phyloP scores from a whole-genome alignment of 2,113 vertebrate species.

The Connochaetes taurinus region DNA sequence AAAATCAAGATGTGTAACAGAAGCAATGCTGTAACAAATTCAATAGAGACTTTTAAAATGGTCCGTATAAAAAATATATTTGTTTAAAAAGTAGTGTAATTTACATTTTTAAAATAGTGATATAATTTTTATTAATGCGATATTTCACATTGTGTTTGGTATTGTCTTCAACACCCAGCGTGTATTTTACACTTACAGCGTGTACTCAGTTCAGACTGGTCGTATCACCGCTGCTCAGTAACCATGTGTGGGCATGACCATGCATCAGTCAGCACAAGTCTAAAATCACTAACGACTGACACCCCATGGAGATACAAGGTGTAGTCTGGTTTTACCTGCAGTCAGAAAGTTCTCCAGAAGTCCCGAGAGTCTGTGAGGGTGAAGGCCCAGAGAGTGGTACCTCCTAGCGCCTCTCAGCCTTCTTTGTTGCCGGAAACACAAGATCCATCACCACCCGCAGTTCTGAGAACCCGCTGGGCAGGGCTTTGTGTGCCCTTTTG shows the following conservation, averaged over 20 bases:
- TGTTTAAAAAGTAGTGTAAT: neutral
- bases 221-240: neutral
- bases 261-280: neutral
- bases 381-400: neutral
- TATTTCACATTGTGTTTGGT: neutral
- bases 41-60: neutral
- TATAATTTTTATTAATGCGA: neutral
- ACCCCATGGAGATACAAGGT: neutral
- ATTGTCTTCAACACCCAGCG: neutral
- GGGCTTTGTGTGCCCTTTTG: neutral
- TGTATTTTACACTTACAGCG: neutral
- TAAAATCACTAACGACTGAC: neutral
- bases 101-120: neutral
- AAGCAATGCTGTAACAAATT: neutral
- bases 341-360: neutral
- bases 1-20: neutral
- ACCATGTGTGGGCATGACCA: rapidly evolving
- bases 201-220: neutral
- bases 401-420: neutral
- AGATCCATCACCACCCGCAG: too few relatives aligned
- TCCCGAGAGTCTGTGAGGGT: neutral
- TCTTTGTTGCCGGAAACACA: neutral
- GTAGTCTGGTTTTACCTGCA: neutral
- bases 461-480: neutral
- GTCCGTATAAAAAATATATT: neutral